Base-by-base conservation (phyloP, 1,140 invertebrate genomes). In the Thaumetopoea pityocampa region DNA sequence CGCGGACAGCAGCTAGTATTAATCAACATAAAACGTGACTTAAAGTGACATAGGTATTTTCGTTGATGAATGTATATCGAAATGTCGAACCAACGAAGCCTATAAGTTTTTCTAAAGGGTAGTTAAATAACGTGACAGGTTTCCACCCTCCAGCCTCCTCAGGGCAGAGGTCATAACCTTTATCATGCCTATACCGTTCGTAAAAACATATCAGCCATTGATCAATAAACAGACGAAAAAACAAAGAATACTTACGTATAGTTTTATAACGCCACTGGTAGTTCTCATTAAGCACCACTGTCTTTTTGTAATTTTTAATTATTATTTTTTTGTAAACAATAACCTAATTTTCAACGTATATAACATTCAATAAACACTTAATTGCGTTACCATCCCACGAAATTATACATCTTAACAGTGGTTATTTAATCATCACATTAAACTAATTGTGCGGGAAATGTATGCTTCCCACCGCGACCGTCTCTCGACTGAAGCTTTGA, bases 401-500 rank as follows among this genome's bases (percentile, higher is more conserved):
- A 42, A 35, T 26, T 30, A 35, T 40, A 27, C 16, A 22, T 36
- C 42, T 33, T 33, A 36, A 22, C 58, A 44, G 49, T 60, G 63
- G 64, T 74, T 79, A 77, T 56, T 77, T 58, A 77, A 79, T 67
- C 67, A 69, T 67, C 62, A 64, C 65, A 50, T 56, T 28, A 65
- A 59, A 59, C 26, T 24, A 38, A 32, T 24, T 18, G 38, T 38
- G 41, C 16, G 9, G 23, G 10, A 38, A 37, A 24, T 48, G 50
- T 54, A 37, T 33, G 28, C 36, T 37, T 46, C 36, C 51, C 49
- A 14, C 59, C 38, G 32, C 53, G 41, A 14, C 40, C 43, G 67
- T 62, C 58, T 66, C 57, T 41, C 55, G 62, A 81, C 74, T 81
- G 67, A 79, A 53, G 59, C 48, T 56, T 74, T 61, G 68, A 73